These are phyloP conservation scores for Spongilla lacustris DNA, from an alignment of 37 sponge, comb jelly and placozoan species.

Conservation along the genomic window DNA sequence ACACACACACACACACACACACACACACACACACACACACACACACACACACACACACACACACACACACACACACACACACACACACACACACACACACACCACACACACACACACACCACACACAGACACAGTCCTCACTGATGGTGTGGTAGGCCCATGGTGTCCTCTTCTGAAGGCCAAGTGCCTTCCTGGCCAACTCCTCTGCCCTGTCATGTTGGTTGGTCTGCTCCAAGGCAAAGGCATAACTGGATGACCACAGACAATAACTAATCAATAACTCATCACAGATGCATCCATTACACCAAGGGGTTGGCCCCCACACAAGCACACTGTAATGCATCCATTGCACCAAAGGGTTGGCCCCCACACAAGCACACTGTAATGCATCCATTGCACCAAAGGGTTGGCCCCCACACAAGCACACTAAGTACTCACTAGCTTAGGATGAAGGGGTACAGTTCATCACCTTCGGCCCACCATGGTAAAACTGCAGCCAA, in stretches of 20 bases:
- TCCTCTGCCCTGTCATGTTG: slow-evolving; percentile 41
- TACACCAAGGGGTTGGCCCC: too few species aligned
- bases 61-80: slow-evolving; percentile 19
- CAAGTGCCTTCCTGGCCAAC: slow-evolving; percentile 26
- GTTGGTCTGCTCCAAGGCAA: slow-evolving; percentile 53
- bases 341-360: too few species aligned
- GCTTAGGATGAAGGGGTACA: slow-evolving; percentile 56
- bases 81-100: slow-evolving; percentile 24
- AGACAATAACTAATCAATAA: background rate
- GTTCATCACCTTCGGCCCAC: slow-evolving; percentile 47
- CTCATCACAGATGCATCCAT: too few species aligned
- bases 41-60: slow-evolving; percentile 21
- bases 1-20: slow-evolving; percentile 33
- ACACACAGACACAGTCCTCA: background rate
- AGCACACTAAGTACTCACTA: slow-evolving; percentile 54
- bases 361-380: too few species aligned
- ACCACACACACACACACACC: slow-evolving; percentile 16
- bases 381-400: too few species aligned
- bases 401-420: too few species aligned
- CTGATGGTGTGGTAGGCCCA: slow-evolving; percentile 51
- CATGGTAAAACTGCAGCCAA: slow-evolving; percentile 37
- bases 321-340: too few species aligned
- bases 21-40: slow-evolving; percentile 13
- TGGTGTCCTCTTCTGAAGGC: slow-evolving; percentile 24
- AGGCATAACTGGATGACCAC: slow-evolving; percentile 36